phyloP scores from a whole-genome alignment of 1,140 invertebrate species.

The Oscheius sp. region DNA sequence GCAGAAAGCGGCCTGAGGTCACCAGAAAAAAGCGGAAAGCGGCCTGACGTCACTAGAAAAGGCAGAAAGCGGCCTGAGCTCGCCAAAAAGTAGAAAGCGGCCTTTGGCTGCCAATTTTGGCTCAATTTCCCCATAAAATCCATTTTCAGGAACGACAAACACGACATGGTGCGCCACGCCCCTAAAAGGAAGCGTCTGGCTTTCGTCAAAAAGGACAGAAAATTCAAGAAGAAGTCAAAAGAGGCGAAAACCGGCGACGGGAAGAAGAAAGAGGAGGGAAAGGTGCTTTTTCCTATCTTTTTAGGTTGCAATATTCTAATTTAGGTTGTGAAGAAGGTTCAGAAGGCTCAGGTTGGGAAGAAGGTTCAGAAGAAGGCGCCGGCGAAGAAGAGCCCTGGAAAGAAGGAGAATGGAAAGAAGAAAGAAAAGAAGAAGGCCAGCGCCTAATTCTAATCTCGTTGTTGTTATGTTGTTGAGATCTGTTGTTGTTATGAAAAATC shows the following conservation, averaged over 20 bases:
- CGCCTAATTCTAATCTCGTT: neutral
- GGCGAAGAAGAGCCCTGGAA: neutral
- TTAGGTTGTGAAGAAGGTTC: neutral
- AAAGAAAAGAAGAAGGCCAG: too few relatives aligned
- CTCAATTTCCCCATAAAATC: neutral
- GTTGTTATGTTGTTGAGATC: neutral
- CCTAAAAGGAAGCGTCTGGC: slow-evolving; percentile 25
- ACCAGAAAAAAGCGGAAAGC: too few relatives aligned
- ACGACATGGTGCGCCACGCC: slow-evolving; percentile 29
- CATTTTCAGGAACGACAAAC: slow-evolving; percentile 31
- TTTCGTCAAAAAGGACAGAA: neutral
- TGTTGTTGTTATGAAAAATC: neutral
- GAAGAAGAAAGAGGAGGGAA: neutral
- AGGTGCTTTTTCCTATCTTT: neutral
- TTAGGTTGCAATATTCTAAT: neutral
- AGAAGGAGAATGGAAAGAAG: neutral
- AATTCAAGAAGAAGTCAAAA: neutral
- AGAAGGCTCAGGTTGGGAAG: neutral
- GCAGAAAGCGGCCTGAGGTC: too few relatives aligned
- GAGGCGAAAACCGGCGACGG: neutral
- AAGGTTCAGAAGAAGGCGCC: neutral
- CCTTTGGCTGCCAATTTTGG: neutral
- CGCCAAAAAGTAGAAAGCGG: too few relatives aligned
- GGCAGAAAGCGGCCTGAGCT: too few relatives aligned
- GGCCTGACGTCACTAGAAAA: too few relatives aligned